A percentile compares a stretch with the other conserved stretches of the same genome.
These are phyloP conservation scores for Conchocele bisecta DNA, from an alignment of 2,888 invertebrate genomes.

Conservation along the genomic window DNA sequence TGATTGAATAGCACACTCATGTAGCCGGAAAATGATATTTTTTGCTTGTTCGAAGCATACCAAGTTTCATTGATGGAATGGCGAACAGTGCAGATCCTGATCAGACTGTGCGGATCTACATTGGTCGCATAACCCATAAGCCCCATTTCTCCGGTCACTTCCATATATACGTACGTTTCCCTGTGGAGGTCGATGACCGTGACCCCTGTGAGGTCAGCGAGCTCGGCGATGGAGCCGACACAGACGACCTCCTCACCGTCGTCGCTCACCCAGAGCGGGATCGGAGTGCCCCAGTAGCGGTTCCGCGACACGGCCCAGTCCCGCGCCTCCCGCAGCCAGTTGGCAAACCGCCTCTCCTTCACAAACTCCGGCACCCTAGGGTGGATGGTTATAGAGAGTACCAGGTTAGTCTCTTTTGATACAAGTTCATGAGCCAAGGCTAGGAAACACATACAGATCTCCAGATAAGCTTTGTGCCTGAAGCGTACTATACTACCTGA, in stretches of 20 bases:
- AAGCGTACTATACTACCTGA: too few relatives aligned
- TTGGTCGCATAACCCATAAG: not conserved
- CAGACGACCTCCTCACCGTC: slow-evolving; percentile 96
- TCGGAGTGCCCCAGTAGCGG: slow-evolving; percentile 99
- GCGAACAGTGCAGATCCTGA: too few relatives aligned
- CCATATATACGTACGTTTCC: slow-evolving; percentile 86
- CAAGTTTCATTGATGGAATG: too few relatives aligned
- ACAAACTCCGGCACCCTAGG: slow-evolving; percentile 96
- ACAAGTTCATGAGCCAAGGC: too few relatives aligned
- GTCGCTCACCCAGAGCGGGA: slow-evolving; percentile 97
- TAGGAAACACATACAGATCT: too few relatives aligned
- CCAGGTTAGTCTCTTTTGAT: too few relatives aligned
- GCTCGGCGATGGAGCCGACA: slow-evolving; percentile 95
- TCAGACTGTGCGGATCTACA: too few relatives aligned
- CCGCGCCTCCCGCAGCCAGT: slow-evolving; percentile 98
- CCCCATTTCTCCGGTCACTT: not conserved
- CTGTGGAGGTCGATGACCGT: slow-evolving; percentile 95
- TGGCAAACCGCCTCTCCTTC: slow-evolving; percentile 98
- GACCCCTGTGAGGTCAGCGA: slow-evolving; percentile 91
- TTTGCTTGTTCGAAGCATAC: too few relatives aligned
- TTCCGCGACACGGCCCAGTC: slow-evolving; percentile 99
- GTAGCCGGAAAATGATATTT: too few relatives aligned
- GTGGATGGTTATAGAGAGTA: slow-evolving; percentile 5
- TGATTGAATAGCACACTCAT: too few relatives aligned
- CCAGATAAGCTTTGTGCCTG: too few relatives aligned